Evolutionary conservation across 2,888 invertebrate species (phyloP).

Genomic region (Tenthredo scrophulariae): DNA sequence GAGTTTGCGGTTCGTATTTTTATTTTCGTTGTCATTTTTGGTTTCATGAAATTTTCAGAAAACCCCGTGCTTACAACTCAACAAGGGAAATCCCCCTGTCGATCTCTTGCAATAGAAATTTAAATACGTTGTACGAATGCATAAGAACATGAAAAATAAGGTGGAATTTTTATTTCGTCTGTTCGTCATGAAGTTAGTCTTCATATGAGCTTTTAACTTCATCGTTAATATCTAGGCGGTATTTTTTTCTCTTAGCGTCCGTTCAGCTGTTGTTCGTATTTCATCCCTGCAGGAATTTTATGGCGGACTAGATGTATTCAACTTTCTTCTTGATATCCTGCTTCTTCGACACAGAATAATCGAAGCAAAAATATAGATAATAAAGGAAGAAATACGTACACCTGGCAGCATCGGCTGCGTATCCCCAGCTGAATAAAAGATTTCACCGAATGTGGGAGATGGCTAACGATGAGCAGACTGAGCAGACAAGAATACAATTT

Average conservation of each 20-base stretch:
- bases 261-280: not conserved
- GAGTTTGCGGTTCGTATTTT: not conserved
- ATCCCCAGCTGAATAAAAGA: slow-evolving; percentile 35
- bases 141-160: no score
- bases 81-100: not conserved
- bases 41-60: not conserved
- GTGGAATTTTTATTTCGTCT: no score
- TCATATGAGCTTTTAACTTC: not conserved
- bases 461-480: slow-evolving; percentile 27
- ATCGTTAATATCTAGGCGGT: not conserved
- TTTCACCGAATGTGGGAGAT: not conserved
- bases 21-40: slow-evolving; percentile 25
- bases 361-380: not conserved
- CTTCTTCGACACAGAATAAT: slow-evolving; percentile 7
- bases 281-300: not conserved
- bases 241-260: not conserved
- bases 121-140: no score
- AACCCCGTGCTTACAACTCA: not conserved
- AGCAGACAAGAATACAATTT: slow-evolving; percentile 1
- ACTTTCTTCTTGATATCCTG: slow-evolving; percentile 24
- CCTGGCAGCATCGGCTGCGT: slow-evolving; percentile 16
- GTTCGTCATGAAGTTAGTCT: no score
- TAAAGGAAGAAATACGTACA: not conserved
- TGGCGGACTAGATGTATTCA: not conserved
- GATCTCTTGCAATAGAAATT: not conserved